Evolutionary conservation across 2,888 invertebrate genomes (phyloP), one percentile per base, ranked within the genome.

Genomic region (Cybosia mesomella): DNA sequence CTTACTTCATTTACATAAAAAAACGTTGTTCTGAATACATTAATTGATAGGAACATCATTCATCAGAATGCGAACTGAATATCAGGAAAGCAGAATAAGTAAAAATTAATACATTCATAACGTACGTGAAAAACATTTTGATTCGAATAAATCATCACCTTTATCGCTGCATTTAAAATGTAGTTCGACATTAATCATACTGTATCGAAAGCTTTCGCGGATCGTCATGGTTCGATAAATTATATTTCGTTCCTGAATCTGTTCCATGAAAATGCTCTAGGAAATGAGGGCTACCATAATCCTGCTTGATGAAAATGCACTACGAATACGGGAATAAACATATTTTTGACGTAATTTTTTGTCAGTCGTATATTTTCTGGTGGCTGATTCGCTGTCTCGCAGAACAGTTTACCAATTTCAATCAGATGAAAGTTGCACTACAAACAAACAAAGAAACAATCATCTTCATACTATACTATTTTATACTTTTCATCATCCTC

Each of bases 191-290:
- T 85, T 84, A 87, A 88, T 87, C 83, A 84, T 74, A 72, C 70
- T 70, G 79, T 79, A 84, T 83, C 76, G 81, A 84, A 85, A 84
- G 85, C 84, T 84, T 84, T 86, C 79, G 83, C 80, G 76, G 74
- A 65, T 83, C 83, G 76, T 78, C 78, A 79, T 75, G 77, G 79
- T 72, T 78, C 83, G 84, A 81, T 85, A 81, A 83, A 83, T 81
- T 79, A 77, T 71, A 83, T 76, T 77, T 28, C 74, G 64, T 66
- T 71, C 75, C 70, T 74, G 74, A 66, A 69, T 70, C 58, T 63
- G 58, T 67, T 59, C 54, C 69, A 71, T 75, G 66, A 70, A 76
- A 74, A 75, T 76, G 60, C 65, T 77, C 79, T 80, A 76, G 39
- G 18, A 58, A 57, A 57, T 57, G 36, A 64, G 64, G 7, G 10